Conservation (phyloP, 1,140 invertebrate species). For the Pseudomyrmex gracilis region DNA sequence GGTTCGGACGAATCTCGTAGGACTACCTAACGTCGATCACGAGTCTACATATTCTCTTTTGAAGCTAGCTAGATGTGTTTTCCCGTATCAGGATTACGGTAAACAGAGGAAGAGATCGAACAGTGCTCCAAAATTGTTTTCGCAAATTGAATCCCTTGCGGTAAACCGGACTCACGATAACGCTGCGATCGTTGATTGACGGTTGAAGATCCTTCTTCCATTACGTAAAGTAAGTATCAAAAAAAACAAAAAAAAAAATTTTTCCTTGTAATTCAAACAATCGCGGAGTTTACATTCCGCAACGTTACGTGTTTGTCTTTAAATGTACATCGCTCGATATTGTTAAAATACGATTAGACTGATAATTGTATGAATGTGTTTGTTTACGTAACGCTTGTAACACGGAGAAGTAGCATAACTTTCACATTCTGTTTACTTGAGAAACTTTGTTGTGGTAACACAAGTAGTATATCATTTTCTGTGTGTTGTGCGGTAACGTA, state of each 20-base stretch:
- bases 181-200: slow-evolving; percentile 21
- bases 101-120: slow-evolving; percentile 40
- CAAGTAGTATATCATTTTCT: too few relatives aligned
- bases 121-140: slow-evolving; percentile 35
- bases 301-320: background rate
- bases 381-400: background rate
- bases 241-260: background rate
- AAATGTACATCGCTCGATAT: too few relatives aligned
- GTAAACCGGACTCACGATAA: slow-evolving; percentile 36
- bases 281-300: background rate
- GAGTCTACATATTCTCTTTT: slow-evolving; percentile 67
- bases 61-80: slow-evolving; percentile 63
- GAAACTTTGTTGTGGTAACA: background rate
- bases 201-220: slow-evolving; percentile 4
- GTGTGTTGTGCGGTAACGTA: too few relatives aligned
- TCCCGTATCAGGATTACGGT: slow-evolving; percentile 40
- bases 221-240: slow-evolving; percentile 47
- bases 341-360: background rate
- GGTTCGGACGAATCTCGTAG: slow-evolving; percentile 73
- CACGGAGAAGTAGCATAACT: background rate
- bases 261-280: background rate
- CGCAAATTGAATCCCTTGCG: slow-evolving; percentile 25
- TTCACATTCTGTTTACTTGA: background rate
- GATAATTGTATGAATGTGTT: background rate
- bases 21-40: slow-evolving; percentile 73